Percentiles rank a stretch among this genome's conserved stretches.
These are phyloP conservation scores for Mormyrus lacerda DNA, from an alignment of 2,113 vertebrate genomes.

Conservation along the genomic window DNA sequence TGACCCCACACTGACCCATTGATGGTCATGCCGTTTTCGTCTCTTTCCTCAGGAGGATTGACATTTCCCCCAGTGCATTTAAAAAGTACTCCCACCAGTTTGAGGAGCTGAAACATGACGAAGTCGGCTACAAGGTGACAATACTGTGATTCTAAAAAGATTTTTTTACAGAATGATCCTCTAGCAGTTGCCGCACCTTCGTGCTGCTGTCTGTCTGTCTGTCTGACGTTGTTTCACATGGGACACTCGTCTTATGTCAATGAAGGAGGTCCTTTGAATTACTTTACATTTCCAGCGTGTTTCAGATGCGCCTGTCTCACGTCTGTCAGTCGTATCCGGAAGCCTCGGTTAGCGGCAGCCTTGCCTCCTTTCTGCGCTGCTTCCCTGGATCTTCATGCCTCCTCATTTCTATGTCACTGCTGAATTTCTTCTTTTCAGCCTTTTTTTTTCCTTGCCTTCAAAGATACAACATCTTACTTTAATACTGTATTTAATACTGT, in stretches of 20 bases:
- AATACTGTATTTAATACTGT: neutral
- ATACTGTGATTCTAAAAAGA: constrained; percentile 29
- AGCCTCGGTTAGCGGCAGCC: neutral
- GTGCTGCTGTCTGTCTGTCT: neutral
- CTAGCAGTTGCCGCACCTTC: neutral
- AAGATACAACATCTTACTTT: neutral
- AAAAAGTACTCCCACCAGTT: constrained; percentile 94
- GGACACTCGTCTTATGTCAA: neutral
- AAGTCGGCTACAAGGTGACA: constrained; percentile 93
- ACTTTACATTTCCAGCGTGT: neutral
- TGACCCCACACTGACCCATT: neutral
- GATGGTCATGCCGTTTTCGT: neutral
- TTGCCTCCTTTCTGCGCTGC: neutral
- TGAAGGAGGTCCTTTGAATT: neutral
- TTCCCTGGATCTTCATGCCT: neutral
- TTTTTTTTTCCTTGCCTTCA: neutral
- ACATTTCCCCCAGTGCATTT: constrained; percentile 99
- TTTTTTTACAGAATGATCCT: neutral
- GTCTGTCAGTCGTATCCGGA: neutral
- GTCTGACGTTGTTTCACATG: neutral
- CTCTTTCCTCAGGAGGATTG: constrained; percentile 77
- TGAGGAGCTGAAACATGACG: constrained; percentile 84
- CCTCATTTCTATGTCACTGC: neutral
- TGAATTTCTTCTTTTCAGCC: neutral
- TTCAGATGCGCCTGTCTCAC: neutral